Evolutionary conservation across 1,140 invertebrate genomes (phyloP), one percentile per base, ranked within the genome.

Genomic region (Neomicropteryx cornuta): DNA sequence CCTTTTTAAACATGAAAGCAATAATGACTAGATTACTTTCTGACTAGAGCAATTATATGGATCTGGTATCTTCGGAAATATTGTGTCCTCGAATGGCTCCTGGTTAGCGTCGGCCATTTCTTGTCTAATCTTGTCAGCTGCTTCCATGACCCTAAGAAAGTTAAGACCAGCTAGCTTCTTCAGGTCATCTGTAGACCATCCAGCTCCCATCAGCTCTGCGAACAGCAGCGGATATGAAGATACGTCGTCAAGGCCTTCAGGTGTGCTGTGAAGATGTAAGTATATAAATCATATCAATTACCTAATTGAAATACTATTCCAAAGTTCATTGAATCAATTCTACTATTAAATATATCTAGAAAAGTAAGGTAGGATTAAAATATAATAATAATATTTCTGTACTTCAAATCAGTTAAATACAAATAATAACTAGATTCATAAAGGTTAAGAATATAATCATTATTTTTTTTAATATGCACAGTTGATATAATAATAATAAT

Each of bases 91-190:
- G 42, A 66, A 68, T 0, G 66, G 64, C 2, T 48, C 46, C 3
- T 66, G 52, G 31, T 60, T 56, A 0, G 62, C 60, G 1, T 60
- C 50, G n/a, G 63, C 57, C 32, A 66, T 48, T 22, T 68, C 66
- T 5, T 47, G 49, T 43, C 71, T 71, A 48, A 83, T 81, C 61
- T 75, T 67, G 62, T 86, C 76, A 3, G 76, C 76, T 18, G 76
- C 75, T 38, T 65, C 66, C 53, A 79, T 66, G 2, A 91, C 90
- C 33, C 87, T 72, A 34, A 92, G 58, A 50, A 93, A 77, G 61
- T 93, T 95, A 36, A 82, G 70, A 17, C 88, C 89, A 5, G 88
- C 87, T 42, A 95, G 65, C 66, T 93, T 93, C 43, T 86, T 83
- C 22, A 95, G 65, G 55, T 93, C 87, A 16, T 79, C 76, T 36